phyloP scores from a whole-genome alignment of 2,113 vertebrate species.

The Geococcyx californianus region DNA sequence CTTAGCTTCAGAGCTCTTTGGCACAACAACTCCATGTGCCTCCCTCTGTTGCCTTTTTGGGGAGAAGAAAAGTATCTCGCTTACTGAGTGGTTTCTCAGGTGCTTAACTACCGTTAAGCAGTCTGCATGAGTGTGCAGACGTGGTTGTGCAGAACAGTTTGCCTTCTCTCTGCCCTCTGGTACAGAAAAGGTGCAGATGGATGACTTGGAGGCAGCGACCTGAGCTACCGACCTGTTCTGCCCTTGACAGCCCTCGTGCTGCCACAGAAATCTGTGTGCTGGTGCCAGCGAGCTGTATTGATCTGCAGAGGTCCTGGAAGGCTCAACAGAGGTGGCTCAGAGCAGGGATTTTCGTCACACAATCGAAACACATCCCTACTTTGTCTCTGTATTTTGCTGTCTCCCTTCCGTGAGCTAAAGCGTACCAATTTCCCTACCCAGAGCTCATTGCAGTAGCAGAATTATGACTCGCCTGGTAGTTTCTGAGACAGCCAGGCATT shows the following conservation, averaged over 20 bases:
- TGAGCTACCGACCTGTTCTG: background rate
- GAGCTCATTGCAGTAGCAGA: background rate
- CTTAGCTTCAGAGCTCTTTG: background rate
- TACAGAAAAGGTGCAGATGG: background rate
- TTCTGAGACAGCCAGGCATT: constrained; percentile 59
- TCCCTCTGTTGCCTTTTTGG: background rate
- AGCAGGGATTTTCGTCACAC: background rate
- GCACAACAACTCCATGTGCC: background rate
- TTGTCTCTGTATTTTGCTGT: background rate
- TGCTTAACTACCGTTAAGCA: rapidly evolving
- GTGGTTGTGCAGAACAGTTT: background rate
- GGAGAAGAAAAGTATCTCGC: background rate
- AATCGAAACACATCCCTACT: background rate
- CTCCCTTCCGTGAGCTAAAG: constrained; percentile 11
- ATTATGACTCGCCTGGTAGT: constrained; percentile 45
- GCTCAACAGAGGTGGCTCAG: background rate
- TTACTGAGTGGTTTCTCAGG: background rate
- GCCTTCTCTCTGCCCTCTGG: background rate
- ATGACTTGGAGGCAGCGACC: background rate
- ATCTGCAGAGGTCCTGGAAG: background rate
- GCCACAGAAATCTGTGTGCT: background rate
- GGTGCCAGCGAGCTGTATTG: background rate
- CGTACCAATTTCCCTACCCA: background rate
- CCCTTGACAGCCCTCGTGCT: background rate
- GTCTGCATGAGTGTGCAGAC: background rate